Evolutionary conservation across 2,888 invertebrate genomes (phyloP).

Genomic region (Andrena marginata): DNA sequence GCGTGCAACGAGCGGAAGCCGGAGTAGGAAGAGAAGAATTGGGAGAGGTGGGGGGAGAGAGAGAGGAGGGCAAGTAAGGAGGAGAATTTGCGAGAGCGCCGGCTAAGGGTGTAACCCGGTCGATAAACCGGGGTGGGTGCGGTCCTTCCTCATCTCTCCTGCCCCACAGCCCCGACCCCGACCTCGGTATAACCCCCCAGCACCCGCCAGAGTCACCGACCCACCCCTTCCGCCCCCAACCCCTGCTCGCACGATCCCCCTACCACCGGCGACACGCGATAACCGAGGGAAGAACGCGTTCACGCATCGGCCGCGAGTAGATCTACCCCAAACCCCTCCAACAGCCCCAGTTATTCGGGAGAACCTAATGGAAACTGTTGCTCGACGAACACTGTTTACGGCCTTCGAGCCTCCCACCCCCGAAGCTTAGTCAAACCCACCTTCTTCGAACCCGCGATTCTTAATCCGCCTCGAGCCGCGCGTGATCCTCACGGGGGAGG

Average conservation of each 20-base stretch:
- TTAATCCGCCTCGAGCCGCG: too few relatives aligned
- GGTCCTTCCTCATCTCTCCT: conserved; percentile 75
- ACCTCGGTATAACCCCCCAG: conserved; percentile 62
- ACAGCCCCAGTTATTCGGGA: background rate
- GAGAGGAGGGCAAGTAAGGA: conserved; percentile 63
- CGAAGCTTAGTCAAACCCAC: too few relatives aligned
- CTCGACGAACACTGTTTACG: background rate
- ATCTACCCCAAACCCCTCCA: background rate
- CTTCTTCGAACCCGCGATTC: too few relatives aligned
- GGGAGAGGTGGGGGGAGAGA: background rate
- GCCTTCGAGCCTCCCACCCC: background rate
- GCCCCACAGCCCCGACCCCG: conserved; percentile 71
- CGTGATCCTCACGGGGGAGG: background rate
- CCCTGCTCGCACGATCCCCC: background rate
- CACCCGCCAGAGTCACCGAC: conserved; percentile 49
- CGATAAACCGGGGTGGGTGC: conserved; percentile 81
- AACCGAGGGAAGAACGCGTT: conserved; percentile 28
- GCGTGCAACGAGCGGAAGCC: conserved; percentile 1
- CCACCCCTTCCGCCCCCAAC: conserved; percentile 27
- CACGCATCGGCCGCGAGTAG: conserved; percentile 19
- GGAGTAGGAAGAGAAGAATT: background rate
- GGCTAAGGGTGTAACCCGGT: conserved; percentile 78
- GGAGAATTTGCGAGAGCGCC: conserved; percentile 75
- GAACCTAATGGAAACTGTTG: background rate
- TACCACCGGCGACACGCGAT: conserved; percentile 17